phyloP scores from a whole-genome alignment of 2,113 vertebrate species.

The Tragelaphus scriptus region DNA sequence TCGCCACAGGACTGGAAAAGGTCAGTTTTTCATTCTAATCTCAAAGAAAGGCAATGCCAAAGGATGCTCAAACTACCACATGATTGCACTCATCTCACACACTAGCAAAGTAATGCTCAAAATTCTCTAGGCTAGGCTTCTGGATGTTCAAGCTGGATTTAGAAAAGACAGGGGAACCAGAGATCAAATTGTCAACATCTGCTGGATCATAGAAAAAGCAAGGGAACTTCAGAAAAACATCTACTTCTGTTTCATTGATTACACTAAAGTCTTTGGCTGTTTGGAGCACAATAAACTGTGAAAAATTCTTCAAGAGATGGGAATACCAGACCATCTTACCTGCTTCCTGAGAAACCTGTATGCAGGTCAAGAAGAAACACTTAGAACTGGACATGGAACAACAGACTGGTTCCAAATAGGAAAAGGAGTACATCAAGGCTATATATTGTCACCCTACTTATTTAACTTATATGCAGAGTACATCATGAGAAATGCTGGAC shows the following conservation, averaged over 20 bases:
- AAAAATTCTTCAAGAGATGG: neutral
- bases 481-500: neutral
- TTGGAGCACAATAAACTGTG: neutral
- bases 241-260: neutral
- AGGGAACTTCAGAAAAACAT: neutral
- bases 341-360: neutral
- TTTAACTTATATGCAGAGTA: neutral
- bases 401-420: neutral
- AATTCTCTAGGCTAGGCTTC: neutral
- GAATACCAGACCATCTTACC: neutral
- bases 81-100: neutral
- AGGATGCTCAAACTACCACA: accelerated
- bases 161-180: neutral
- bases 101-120: neutral
- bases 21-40: neutral
- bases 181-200: neutral
- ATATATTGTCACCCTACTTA: neutral
- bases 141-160: neutral
- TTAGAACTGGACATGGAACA: neutral
- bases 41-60: neutral
- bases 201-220: neutral
- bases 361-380: neutral
- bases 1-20: neutral
- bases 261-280: neutral
- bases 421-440: neutral